Base-by-base conservation (phyloP, 2,113 vertebrate genomes). In the Anhinga rufa region DNA sequence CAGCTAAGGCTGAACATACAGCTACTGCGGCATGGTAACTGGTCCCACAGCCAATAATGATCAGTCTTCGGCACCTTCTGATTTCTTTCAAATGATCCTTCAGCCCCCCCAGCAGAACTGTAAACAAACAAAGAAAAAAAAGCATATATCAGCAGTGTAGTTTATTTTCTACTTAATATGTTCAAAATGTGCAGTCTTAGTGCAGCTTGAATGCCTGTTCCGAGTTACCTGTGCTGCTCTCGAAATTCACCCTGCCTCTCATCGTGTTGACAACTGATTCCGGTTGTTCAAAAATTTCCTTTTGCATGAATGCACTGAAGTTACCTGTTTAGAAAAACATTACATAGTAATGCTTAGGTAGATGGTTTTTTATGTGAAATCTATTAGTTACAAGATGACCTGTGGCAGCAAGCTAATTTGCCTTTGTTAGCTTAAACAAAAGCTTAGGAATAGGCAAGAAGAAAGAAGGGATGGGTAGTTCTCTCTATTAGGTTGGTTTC, bases 261-360 rank as follows among this genome's bases (percentile, higher is more conserved):
- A 99, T 99, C 3, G 99, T 99, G 95, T 99, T 99, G 92, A 99
- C 98, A 31, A 99, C 98, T 0, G 99, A 99, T 82, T 99, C 99
- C 0, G 99, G 99, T 97, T 99, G 99, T 88, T 99, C 99, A 54
- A 99, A 99, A 95, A 99, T 99, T 96, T 99, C 99, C 97, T 99
- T 99, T 94, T 99, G 99, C 99, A 99, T 99, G 97, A 99, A 99
- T 10, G 99, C 98, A 54, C 99, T 99, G 97, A 99, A 99, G 96
- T 99, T 99, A 51, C 99, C 99, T 99, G 96, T 69, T 84, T 28
- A 88, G 42, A 85, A 40, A 96, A 92, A 92, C 22, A 90, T 9
- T 12, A 75, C 18, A 69, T 2, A 8, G 31, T 22, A 60, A 77
- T 9, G 84, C 46, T 94, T 34, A 58, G 61, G 72, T 44, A 46